Base-by-base conservation (phyloP, 1,140 invertebrate genomes). In the Hypothenemus hampei region DNA sequence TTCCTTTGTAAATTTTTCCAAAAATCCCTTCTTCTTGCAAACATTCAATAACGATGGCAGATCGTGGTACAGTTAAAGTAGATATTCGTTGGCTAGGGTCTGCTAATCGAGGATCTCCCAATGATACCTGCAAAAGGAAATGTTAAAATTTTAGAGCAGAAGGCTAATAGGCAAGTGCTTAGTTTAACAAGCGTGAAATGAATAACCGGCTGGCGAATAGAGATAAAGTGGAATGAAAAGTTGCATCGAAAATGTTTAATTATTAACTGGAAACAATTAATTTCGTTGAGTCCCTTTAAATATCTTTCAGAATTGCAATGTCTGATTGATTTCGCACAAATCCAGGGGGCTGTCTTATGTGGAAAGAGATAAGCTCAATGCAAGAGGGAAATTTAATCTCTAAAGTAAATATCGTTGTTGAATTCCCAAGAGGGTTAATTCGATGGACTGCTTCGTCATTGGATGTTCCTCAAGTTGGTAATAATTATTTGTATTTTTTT, bases 11-110 rank as follows among this genome's bases (percentile, higher is more conserved):
- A 23, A 91, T 81, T 57, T 81, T 78, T 1, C 90, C 89, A 65
- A 90, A 93, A 37, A 89, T 92, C 15, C 90, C 91, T 76, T 86
- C 85, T 58, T 85, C 83, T 0, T 82, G 75, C 8, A 86, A 67
- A 29, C 78, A 79, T 51, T 82, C 77, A 23, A 84, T 76, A 31
- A 74, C 77, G 18, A 88, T 75, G 21, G 80, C 80, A 0, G 81
- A 78, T 10, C 85, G 76, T 26, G 81, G 76, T 2, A 86, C 81
- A 8, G 81, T 77, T 22, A 88, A 76, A 36, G 80, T 73, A 20
- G 83, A 78, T 3, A 87, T 77, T 26, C 85, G 81, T 56, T 87
- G 83, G 24, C 82, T 81, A 15, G 81, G 80, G 59, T 81, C 78
- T 36, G 73, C 48, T 6, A 59, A 36, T n/a, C 70, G 58, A 26